These are phyloP conservation scores for Temnothorax nylanderi DNA, from an alignment of 1,140 invertebrate genomes.

Conservation along the genomic window DNA sequence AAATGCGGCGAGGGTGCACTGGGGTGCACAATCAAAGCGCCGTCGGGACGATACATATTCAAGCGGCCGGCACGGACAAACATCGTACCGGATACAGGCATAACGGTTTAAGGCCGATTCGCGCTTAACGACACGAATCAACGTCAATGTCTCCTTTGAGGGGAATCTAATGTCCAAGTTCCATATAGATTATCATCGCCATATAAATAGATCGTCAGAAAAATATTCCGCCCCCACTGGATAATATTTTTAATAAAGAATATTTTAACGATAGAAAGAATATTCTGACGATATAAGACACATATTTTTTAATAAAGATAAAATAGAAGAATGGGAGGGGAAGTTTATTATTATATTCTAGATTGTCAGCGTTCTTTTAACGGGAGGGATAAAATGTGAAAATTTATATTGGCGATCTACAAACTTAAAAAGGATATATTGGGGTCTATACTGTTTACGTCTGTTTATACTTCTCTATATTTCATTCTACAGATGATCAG, in stretches of 20 bases:
- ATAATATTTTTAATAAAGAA: not conserved
- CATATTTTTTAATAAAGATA: not conserved
- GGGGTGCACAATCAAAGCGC: slow-evolving; percentile 76
- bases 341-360: not conserved
- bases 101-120: slow-evolving; percentile 62
- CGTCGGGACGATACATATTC: slow-evolving; percentile 75
- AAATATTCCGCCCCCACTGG: not conserved
- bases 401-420: not conserved
- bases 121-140: not conserved
- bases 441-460: not conserved
- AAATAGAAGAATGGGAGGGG: not conserved
- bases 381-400: not conserved
- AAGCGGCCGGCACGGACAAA: slow-evolving; percentile 73
- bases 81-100: slow-evolving; percentile 63
- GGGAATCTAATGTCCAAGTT: not conserved
- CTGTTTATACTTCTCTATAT: not conserved
- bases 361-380: not conserved
- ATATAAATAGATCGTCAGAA: not conserved
- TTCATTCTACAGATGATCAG: not conserved
- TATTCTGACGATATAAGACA: not conserved
- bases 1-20: slow-evolving; percentile 70
- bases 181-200: not conserved
- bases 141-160: slow-evolving; percentile 8
- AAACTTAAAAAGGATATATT: not conserved
- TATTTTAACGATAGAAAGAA: not conserved